A percentile compares a stretch with the other conserved stretches of the same genome.
Evolutionary conservation across 2,888 invertebrate genomes (phyloP).

Genomic region (Patella ulyssiponensis): DNA sequence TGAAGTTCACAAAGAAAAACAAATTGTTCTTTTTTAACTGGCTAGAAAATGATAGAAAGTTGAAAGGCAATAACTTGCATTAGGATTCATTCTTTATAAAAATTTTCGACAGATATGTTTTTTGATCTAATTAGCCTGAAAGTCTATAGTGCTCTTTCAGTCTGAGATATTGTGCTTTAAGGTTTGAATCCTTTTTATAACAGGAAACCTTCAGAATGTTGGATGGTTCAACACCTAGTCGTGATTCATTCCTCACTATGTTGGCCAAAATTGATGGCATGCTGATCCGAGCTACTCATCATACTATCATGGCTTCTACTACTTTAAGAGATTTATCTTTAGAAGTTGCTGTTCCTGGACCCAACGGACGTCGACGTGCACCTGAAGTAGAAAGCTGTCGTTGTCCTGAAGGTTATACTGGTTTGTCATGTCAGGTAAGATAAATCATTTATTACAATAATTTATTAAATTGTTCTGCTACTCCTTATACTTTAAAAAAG

Average conservation of each 20-base stretch:
- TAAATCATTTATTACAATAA: not conserved
- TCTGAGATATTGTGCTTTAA: too few relatives aligned
- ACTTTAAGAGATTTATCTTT: slow-evolving; percentile 70
- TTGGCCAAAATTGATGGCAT: slow-evolving; percentile 67
- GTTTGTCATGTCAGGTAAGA: slow-evolving; percentile 60
- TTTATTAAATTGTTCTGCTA: not conserved
- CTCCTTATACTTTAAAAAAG: not conserved
- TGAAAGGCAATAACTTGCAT: too few relatives aligned
- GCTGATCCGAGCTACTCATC: slow-evolving; percentile 82
- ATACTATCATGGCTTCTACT: slow-evolving; percentile 78
- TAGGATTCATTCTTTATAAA: too few relatives aligned
- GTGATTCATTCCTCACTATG: slow-evolving; percentile 63
- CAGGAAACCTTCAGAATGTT: slow-evolving; percentile 45
- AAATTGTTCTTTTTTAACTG: too few relatives aligned
- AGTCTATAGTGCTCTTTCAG: too few relatives aligned
- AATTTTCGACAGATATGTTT: too few relatives aligned
- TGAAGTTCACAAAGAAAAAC: too few relatives aligned
- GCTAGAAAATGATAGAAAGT: too few relatives aligned
- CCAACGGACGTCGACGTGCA: slow-evolving; percentile 49
- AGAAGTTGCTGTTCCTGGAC: slow-evolving; percentile 57
- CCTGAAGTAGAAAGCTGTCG: slow-evolving; percentile 63
- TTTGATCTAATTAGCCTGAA: too few relatives aligned
- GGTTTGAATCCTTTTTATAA: not conserved
- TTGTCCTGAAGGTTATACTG: slow-evolving; percentile 65
- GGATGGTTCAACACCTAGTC: slow-evolving; percentile 59